Percentiles rank a stretch among this genome's conserved stretches.
Evolutionary conservation across 2,797 vertebrate species (phyloP).

Genomic region (Esox masquinongy): DNA sequence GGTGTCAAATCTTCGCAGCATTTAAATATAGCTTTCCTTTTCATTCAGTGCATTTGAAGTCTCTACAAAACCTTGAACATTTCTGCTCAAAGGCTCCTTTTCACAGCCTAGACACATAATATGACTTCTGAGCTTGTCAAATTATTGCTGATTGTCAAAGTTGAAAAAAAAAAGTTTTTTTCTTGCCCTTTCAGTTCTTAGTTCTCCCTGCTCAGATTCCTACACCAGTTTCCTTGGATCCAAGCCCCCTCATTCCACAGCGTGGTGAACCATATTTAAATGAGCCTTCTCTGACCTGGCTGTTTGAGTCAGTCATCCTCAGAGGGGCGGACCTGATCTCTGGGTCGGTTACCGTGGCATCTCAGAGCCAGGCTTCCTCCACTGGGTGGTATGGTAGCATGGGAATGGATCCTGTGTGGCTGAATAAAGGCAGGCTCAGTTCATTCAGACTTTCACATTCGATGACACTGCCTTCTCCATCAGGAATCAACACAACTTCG

Average conservation of each 20-base stretch:
- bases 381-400: background rate
- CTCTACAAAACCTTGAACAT: constrained; percentile 6
- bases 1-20: background rate
- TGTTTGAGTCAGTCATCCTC: background rate
- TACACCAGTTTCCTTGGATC: background rate
- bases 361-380: background rate
- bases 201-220: background rate
- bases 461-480: background rate
- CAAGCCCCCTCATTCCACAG: background rate
- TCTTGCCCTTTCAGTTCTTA: background rate
- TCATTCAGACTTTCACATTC: background rate
- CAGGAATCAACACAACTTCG: background rate
- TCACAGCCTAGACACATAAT: background rate
- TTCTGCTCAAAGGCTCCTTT: background rate
- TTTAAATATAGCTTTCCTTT: background rate
- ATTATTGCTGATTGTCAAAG: background rate
- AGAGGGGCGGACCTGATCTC: background rate
- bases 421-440: background rate
- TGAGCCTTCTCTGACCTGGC: background rate
- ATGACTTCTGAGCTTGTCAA: background rate
- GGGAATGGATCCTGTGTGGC: background rate
- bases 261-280: background rate
- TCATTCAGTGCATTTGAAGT: background rate
- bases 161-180: background rate
- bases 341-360: background rate